These are phyloP conservation scores for Phalloptychus januarius DNA, from an alignment of 2,797 vertebrate genomes.

Conservation along the genomic window DNA sequence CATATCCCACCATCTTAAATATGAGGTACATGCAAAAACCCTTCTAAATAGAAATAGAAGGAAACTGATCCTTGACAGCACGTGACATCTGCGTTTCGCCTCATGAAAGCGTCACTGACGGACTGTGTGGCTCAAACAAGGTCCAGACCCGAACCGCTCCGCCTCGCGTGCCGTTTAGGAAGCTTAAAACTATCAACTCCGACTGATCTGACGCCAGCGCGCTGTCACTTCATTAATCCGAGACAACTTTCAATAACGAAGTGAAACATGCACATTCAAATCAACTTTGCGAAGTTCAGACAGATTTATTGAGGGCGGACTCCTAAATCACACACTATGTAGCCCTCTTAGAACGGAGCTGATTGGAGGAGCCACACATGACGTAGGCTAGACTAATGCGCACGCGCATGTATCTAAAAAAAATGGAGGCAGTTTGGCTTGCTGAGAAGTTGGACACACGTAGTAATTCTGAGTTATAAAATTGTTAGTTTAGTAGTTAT, in stretches of 20 bases:
- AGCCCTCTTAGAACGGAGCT: conserved; percentile 41
- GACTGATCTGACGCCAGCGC: conserved; percentile 60
- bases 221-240: conserved; percentile 76
- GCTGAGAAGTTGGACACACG: background rate
- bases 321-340: conserved; percentile 75
- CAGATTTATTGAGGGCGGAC: conserved; percentile 77
- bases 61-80: conserved; percentile 9
- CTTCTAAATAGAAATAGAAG: background rate
- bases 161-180: conserved; percentile 43
- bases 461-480: background rate
- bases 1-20: background rate
- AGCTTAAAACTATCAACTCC: conserved; percentile 51
- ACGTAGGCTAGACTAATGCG: conserved; percentile 23
- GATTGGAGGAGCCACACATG: conserved; percentile 66
- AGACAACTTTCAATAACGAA: conserved; percentile 80
- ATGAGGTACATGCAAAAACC: background rate
- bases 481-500: background rate
- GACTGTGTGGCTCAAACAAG: conserved; percentile 36
- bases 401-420: conserved; percentile 49
- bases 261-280: conserved; percentile 77
- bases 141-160: conserved; percentile 56
- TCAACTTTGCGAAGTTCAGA: conserved; percentile 80
- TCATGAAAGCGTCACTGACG: conserved; percentile 31
- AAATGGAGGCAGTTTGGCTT: background rate
- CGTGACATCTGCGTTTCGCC: conserved; percentile 45